Base-by-base conservation (phyloP, 2,113 vertebrate species). In the Toxotes jaculatrix region DNA sequence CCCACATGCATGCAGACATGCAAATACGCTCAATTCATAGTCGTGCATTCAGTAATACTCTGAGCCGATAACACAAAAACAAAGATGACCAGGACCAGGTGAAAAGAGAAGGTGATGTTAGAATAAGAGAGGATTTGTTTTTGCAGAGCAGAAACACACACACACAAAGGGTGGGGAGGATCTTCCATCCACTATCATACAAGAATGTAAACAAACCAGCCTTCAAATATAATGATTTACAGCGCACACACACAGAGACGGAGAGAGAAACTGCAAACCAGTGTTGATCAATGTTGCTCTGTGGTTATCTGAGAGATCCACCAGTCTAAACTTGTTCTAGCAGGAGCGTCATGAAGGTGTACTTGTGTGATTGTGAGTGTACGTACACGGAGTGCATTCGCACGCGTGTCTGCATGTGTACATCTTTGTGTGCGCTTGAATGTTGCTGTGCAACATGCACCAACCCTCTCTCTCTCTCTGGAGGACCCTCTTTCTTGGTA, bases 131-230 rank as follows among this genome's bases (percentile, higher is more conserved):
- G 21, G 36, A 71, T 80, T 74, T 74, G 66, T 87, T 84, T 84
- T 65, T 61, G 65, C 40, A 12, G 62, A 34, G 59, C 73, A 82
- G 31, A 68, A 42, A 61, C 59, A 60, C 60, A 67, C 65, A 82
- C 55, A 82, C 27, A 27, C 27, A 27, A 69, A 82, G 32, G 45
- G 83, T 47, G 45, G 47, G 76, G 80, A 51, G 71, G 65, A 47
- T 74, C 79, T 79, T 82, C 84, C 67, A 77, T 88, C 85, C 83
- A 67, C 85, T 88, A 91, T 82, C 68, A 71, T 72, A 36, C 74
- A 89, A 86, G 93, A 95, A 95, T 94, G 93, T 91, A 94, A 95
- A 95, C 92, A 95, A 94, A 93, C 91, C 84, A 85, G 77, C 80
- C 80, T 88, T 89, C 86, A 87, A 79, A 85, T 72, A 57, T 81